Evolutionary conservation across 1,140 invertebrate genomes (phyloP), one percentile per base, ranked within the genome.

Genomic region (Tribolium madens): DNA sequence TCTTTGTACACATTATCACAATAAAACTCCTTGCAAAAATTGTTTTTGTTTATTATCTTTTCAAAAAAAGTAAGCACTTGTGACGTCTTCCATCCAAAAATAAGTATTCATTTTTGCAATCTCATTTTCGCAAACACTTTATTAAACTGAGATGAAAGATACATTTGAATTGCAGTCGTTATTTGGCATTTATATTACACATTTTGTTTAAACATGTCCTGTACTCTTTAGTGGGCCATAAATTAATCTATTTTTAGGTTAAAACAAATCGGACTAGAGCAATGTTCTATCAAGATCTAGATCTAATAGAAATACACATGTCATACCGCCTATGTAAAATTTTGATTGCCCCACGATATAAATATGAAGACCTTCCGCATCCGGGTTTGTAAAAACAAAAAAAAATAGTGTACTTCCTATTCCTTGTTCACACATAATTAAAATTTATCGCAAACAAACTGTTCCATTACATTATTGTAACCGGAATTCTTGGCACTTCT

Each of bases 301-400:
- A 7, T 42, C 4, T 10, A 42, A 42, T 0, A 42, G 48, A 14
- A 57, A 17, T 26, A 57, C 18, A 21, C 52, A 57, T 57, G 52
- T 57, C 52, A 10, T 17, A n/a, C n/a, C n/a, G n/a, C n/a, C 9
- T 26, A 53, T 2, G 12, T 12, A 9, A 57, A 57, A 31, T 5
- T 57, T 57, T 57, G 21, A 57, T 57, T 57, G 10, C 52, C 17
- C 48, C 7, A 26, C 9, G 52, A 57, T 26, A 57, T 57, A 57
- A 57, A 57, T 57, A 57, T 57, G 52, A 21, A 42, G n/a, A 42
- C 36, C 33, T 36, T 36, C 33, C 52, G 52, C 52, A 15, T n/a
- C 52, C 52, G 15, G 5, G 13, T 6, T 57, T 42, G 15, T n/a
- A 18, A 57, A 21, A 57, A 26, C 52, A 57, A 57, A 57, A 57